Evolutionary conservation across 2,888 invertebrate genomes (phyloP).

Genomic region (Rapana venosa): DNA sequence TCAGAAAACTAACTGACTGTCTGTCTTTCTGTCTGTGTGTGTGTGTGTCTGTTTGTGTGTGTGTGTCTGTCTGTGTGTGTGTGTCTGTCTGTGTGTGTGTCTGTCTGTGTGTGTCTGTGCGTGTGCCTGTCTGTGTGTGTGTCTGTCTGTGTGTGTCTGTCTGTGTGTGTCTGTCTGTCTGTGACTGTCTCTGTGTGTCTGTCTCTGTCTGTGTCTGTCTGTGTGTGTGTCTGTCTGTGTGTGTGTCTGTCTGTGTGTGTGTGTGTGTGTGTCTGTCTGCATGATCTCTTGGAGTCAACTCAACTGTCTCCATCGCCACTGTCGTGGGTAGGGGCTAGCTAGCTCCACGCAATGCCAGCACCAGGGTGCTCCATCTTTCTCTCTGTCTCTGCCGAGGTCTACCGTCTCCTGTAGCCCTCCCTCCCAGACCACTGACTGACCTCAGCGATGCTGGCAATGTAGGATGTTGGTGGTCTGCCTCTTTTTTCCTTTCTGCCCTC

Average conservation of each 20-base stretch:
- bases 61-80: background rate
- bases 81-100: background rate
- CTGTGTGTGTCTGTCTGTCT: background rate
- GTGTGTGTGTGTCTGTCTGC: background rate
- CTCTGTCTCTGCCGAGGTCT: too few species aligned
- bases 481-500: too few species aligned
- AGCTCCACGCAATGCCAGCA: too few species aligned
- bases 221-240: background rate
- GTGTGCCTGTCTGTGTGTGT: background rate
- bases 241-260: background rate
- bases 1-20: background rate
- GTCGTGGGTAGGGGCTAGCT: too few species aligned
- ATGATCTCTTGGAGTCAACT: too few species aligned
- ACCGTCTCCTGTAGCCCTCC: too few species aligned
- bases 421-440: too few species aligned
- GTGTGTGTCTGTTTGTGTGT: background rate
- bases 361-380: too few species aligned
- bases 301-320: too few species aligned
- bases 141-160: background rate
- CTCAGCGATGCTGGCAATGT: too few species aligned
- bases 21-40: background rate
- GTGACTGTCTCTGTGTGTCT: background rate
- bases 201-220: background rate
- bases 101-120: background rate
- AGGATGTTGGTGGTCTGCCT: too few species aligned